Conservation (phyloP, 2,113 vertebrate species). For the Kobus ellipsiprymnus region DNA sequence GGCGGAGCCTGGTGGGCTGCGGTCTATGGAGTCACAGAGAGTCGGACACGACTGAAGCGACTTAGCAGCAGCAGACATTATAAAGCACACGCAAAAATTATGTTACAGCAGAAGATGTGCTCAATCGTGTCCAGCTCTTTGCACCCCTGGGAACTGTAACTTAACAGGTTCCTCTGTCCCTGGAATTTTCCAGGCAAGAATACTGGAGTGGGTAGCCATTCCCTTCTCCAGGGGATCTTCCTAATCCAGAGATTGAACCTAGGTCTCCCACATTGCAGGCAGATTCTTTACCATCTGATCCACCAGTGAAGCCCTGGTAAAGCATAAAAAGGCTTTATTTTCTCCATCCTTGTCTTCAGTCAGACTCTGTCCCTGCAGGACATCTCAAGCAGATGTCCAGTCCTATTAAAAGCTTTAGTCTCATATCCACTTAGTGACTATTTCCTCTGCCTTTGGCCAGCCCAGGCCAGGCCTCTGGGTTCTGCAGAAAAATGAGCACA, state of each 20-base stretch:
- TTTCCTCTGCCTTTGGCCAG: background rate
- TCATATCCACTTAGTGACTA: background rate
- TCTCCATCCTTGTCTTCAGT: background rate
- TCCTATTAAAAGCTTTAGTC: background rate
- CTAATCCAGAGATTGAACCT: background rate
- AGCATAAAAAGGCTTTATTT: background rate
- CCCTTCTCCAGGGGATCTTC: background rate
- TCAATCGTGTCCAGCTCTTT: background rate
- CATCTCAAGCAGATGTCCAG: background rate
- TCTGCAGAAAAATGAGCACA: background rate
- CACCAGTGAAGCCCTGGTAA: background rate
- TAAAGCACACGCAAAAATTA: background rate
- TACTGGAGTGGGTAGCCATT: background rate
- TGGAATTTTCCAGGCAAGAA: background rate
- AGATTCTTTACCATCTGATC: background rate
- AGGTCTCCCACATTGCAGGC: background rate
- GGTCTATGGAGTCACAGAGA: too few relatives aligned
- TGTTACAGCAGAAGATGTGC: background rate
- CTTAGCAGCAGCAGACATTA: background rate
- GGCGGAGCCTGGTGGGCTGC: too few relatives aligned
- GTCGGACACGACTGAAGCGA: too few relatives aligned
- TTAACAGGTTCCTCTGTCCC: background rate
- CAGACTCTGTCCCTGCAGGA: background rate
- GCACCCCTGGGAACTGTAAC: background rate
- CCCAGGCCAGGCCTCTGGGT: background rate